phyloP scores from a whole-genome alignment of 1,140 invertebrate species.

The Cyrtorhinus lividipennis region DNA sequence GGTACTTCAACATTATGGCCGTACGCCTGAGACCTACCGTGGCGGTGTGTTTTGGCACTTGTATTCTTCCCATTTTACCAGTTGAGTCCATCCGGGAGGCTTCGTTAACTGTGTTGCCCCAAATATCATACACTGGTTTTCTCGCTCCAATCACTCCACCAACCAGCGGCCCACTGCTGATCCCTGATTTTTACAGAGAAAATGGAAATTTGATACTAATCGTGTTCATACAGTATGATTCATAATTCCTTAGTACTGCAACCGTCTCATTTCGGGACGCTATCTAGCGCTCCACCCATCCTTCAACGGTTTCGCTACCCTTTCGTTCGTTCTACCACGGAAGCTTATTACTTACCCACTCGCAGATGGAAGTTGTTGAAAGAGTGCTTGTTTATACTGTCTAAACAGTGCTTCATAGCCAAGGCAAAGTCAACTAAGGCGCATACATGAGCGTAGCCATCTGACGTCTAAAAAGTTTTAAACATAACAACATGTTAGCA shows the following conservation, averaged over 20 bases:
- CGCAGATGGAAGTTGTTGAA: conserved; percentile 93
- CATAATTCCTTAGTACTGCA: too few species aligned
- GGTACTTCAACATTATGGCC: too few species aligned
- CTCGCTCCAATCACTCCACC: conserved; percentile 94
- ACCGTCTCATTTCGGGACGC: too few species aligned
- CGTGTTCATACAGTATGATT: too few species aligned
- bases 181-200: too few species aligned
- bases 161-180: conserved; percentile 84
- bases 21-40: conserved; percentile 41
- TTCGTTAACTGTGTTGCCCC: conserved; percentile 94
- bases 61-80: conserved; percentile 70
- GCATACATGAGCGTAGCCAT: conserved; percentile 61
- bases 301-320: too few species aligned
- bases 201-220: too few species aligned
- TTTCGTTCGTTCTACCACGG: conserved; percentile 20
- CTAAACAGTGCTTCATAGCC: conserved; percentile 73
- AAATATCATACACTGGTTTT: conserved; percentile 97
- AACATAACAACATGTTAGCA: background rate
- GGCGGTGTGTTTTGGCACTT: conserved; percentile 72
- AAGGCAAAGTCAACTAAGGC: conserved; percentile 87
- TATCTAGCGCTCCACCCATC: too few species aligned
- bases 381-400: conserved; percentile 89
- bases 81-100: conserved; percentile 89
- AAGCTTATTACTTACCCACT: conserved; percentile 68
- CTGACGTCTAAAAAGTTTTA: conserved; percentile 31